Conservation (phyloP, 2,113 vertebrate genomes). For the Forbesichthys agassizii region DNA sequence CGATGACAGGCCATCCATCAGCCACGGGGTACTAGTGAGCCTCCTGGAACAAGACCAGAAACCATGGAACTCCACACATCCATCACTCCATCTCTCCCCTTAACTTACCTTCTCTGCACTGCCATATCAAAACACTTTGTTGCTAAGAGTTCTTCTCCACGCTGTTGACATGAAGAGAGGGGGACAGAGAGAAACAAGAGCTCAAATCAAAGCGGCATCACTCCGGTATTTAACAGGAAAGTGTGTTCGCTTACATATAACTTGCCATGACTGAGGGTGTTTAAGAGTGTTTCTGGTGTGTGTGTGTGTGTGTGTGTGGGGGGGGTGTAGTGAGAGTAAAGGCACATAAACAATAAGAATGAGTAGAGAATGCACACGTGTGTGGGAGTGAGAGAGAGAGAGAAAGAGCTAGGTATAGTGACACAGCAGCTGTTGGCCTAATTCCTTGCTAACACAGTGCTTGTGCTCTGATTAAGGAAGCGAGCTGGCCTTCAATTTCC, state of each 20-base stretch:
- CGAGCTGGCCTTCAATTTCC: conserved; percentile 94
- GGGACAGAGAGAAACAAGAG: neutral
- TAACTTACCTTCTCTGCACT: conserved; percentile 2
- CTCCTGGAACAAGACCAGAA: conserved; percentile 71
- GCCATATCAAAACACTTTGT: neutral
- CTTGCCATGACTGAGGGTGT: neutral
- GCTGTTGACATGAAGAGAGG: conserved; percentile 33
- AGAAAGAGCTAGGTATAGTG: conserved; percentile 56
- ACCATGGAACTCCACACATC: conserved; percentile 42
- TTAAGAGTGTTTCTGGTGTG: neutral
- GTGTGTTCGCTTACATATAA: no score
- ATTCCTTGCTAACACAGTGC: conserved; percentile 91
- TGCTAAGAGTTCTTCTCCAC: conserved; percentile 22
- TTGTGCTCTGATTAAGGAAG: conserved; percentile 97
- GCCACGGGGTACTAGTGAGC: conserved; percentile 58
- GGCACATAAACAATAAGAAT: neutral
- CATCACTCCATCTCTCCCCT: conserved; percentile 3
- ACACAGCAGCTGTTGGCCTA: conserved; percentile 94
- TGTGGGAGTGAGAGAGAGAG: conserved; percentile 55
- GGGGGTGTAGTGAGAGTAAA: conserved; percentile 2
- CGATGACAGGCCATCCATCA: conserved; percentile 74
- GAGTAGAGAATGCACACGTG: conserved; percentile 40
- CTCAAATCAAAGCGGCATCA: no score
- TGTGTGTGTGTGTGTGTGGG: conserved; percentile 1
- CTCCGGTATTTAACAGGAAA: no score